These are phyloP conservation scores for Pseudorhombus dupliciocellatus DNA, from an alignment of 2,113 vertebrate genomes.

Conservation along the genomic window DNA sequence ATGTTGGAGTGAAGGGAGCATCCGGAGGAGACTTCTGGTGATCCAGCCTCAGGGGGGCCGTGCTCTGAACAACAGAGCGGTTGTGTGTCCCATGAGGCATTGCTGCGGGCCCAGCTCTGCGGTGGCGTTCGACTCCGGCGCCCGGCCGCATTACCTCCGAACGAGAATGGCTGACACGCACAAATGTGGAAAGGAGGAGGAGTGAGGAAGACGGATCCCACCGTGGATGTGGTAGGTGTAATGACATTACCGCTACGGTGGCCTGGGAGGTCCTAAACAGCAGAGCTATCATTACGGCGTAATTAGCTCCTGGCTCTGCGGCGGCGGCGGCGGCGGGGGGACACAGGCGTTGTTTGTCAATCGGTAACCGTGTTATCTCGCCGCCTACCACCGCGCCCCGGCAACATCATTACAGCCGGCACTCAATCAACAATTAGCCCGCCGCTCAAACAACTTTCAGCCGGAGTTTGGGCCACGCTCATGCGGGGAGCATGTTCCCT, in stretches of 20 bases:
- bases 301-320: slow-evolving; percentile 64
- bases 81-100: slow-evolving; percentile 32
- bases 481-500: slow-evolving; percentile 44
- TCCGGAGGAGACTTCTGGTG: too few species aligned
- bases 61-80: slow-evolving; percentile 13
- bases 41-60: too few species aligned
- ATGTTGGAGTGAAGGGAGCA: too few species aligned
- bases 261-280: slow-evolving; percentile 63
- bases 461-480: slow-evolving; percentile 48
- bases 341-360: slow-evolving; percentile 56
- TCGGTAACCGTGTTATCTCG: slow-evolving; percentile 55
- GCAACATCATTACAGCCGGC: slow-evolving; percentile 51
- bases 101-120: slow-evolving; percentile 16
- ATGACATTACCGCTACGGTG: slow-evolving; percentile 56
- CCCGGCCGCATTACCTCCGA: not conserved
- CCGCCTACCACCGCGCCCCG: slow-evolving; percentile 39
- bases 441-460: slow-evolving; percentile 46
- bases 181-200: slow-evolving; percentile 3
- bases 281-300: slow-evolving; percentile 60
- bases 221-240: slow-evolving; percentile 53
- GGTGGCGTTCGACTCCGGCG: too few species aligned
- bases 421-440: slow-evolving; percentile 62
- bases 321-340: slow-evolving; percentile 36
- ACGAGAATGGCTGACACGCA: not conserved
- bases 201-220: slow-evolving; percentile 14